Percentiles rank a stretch among this genome's conserved stretches.
Conservation (phyloP, 2,797 vertebrate species). For the Leuciscus waleckii region DNA sequence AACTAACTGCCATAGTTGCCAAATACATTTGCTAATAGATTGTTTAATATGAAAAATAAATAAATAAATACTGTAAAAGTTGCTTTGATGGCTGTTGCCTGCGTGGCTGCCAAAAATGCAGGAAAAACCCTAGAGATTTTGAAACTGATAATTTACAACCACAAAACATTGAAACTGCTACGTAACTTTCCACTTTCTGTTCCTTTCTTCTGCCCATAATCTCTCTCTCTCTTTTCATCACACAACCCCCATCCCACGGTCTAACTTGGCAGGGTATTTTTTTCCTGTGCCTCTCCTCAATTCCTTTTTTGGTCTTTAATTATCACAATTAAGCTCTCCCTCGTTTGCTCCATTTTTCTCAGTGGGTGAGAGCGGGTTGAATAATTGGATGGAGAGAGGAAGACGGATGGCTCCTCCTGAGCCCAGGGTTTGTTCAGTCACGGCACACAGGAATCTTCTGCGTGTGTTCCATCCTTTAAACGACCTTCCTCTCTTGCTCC, state of each 20-base stretch:
- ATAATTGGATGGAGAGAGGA: conserved; percentile 51
- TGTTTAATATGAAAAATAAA: background rate
- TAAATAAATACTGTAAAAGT: background rate
- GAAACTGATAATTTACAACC: background rate
- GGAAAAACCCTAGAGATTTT: background rate
- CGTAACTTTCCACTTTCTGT: background rate
- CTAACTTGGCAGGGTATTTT: conserved; percentile 54
- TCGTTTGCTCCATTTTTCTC: conserved; percentile 57
- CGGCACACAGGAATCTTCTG: conserved; percentile 19
- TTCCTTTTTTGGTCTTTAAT: conserved; percentile 71
- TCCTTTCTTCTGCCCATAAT: background rate
- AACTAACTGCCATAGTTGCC: background rate
- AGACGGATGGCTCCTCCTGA: conserved; percentile 49
- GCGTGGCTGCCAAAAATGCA: background rate
- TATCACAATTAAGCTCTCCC: conserved; percentile 73
- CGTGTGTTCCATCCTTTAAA: conserved; percentile 36
- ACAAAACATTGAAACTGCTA: background rate
- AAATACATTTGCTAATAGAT: background rate
- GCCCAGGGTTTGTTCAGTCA: conserved; percentile 28
- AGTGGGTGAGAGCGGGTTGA: conserved; percentile 62
- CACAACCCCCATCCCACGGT: conserved; percentile 39
- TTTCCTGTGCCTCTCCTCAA: conserved; percentile 53
- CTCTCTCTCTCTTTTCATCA: conserved; percentile 12
- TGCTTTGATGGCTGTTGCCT: background rate
- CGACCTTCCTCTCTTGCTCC: conserved; percentile 39